phyloP scores from a whole-genome alignment of 1,140 invertebrate genomes.

The Cotesia vestalis region DNA sequence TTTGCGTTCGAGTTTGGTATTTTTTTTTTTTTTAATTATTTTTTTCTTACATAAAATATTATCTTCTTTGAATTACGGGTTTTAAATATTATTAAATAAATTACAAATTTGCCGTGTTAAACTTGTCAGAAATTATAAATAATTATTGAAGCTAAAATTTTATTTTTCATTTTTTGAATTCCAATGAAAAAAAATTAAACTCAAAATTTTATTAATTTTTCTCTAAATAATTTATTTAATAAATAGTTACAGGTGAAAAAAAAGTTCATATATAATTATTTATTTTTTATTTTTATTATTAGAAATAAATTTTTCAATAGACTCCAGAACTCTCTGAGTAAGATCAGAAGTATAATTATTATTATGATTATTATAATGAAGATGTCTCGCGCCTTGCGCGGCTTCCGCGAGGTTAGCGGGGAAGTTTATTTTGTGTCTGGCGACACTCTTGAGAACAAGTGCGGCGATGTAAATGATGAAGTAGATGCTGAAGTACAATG shows the following conservation, averaged over 20 bases:
- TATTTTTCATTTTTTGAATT: background rate
- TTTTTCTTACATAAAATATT: too few relatives aligned
- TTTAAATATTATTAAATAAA: too few relatives aligned
- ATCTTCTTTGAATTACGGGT: too few relatives aligned
- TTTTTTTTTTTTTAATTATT: too few relatives aligned
- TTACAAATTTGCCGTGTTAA: too few relatives aligned
- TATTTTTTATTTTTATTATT: slow-evolving; percentile 3
- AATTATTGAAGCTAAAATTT: too few relatives aligned
- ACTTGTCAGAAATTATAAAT: too few relatives aligned
- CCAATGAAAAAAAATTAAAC: background rate
- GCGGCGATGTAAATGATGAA: slow-evolving; percentile 83
- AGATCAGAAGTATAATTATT: slow-evolving; percentile 40
- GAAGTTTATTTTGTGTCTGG: slow-evolving; percentile 76
- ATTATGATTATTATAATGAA: slow-evolving; percentile 11
- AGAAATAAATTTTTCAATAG: slow-evolving; percentile 48
- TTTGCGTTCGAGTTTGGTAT: too few relatives aligned
- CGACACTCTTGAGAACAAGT: slow-evolving; percentile 79
- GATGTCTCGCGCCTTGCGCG: slow-evolving; percentile 37
- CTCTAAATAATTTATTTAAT: background rate
- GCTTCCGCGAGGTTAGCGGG: slow-evolving; percentile 53
- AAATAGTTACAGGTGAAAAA: background rate
- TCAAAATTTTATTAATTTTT: background rate
- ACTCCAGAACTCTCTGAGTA: slow-evolving; percentile 43
- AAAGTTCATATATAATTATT: background rate
- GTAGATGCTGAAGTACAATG: slow-evolving; percentile 85